Percentiles rank a stretch among this genome's conserved stretches.
Conservation (phyloP, 2,113 vertebrate genomes). For the Petrocephalus microphthalmus region DNA sequence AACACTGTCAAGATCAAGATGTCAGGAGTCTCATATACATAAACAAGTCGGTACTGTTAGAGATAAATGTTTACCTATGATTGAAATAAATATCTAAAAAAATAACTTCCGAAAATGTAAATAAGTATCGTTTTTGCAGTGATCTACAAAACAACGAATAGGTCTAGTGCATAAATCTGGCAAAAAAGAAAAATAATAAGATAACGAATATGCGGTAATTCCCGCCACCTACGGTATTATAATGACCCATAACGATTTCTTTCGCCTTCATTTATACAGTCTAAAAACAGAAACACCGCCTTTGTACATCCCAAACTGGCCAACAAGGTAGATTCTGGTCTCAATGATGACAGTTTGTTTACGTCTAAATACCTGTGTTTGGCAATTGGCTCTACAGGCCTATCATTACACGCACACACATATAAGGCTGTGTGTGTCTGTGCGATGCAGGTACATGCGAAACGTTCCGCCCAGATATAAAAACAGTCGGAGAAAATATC, state of each 20-base stretch:
- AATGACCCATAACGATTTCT: background rate
- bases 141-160: background rate
- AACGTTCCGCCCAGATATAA: background rate
- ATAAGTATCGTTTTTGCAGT: background rate
- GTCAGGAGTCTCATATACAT: background rate
- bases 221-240: background rate
- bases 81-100: background rate
- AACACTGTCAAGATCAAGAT: background rate
- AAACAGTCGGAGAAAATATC: background rate
- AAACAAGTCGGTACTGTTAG: background rate
- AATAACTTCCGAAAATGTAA: background rate
- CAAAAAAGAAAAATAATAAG: background rate
- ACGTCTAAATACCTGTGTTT: conserved; percentile 8
- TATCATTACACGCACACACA: too few species aligned
- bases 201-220: background rate
- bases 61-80: background rate
- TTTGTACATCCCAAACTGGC: background rate
- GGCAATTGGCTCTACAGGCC: conserved; percentile 24
- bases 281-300: background rate
- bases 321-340: background rate
- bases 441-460: background rate
- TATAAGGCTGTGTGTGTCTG: too few species aligned
- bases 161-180: background rate
- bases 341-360: conserved; percentile 22
- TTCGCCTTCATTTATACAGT: background rate